A percentile compares a stretch with the other conserved stretches of the same genome.
These are phyloP conservation scores for Cyprinella venusta DNA, from an alignment of 2,797 vertebrate species.

Conservation along the genomic window DNA sequence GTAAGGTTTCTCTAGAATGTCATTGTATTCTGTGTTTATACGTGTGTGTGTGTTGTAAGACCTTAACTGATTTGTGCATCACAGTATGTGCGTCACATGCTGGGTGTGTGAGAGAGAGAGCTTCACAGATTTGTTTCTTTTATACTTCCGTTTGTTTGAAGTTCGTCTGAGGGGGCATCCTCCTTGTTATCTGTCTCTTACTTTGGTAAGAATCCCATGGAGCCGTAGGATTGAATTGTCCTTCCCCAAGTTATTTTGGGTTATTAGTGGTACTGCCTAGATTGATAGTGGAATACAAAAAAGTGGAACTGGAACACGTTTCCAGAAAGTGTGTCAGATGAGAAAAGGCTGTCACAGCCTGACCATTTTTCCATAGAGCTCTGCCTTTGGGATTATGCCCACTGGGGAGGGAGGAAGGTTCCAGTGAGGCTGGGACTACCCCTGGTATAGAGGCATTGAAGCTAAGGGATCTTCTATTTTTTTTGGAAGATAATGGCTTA, in stretches of 20 bases:
- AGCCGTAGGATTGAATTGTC: too few species aligned
- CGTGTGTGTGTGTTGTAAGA: not conserved
- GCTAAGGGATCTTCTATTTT: not conserved
- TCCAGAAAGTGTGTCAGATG: not conserved
- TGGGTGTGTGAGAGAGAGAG: not conserved
- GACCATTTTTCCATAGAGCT: not conserved
- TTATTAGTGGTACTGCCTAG: not conserved
- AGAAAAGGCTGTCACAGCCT: not conserved
- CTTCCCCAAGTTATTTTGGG: too few species aligned
- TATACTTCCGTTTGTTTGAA: not conserved
- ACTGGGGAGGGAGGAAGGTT: not conserved
- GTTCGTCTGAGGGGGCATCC: too few species aligned
- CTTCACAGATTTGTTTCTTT: not conserved
- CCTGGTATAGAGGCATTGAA: not conserved
- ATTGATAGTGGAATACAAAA: not conserved
- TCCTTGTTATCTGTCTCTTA: too few species aligned
- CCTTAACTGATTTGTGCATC: not conserved
- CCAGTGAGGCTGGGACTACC: not conserved
- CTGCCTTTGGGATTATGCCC: not conserved
- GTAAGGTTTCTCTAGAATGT: not conserved
- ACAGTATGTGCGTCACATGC: not conserved
- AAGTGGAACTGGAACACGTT: not conserved
- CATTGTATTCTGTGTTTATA: not conserved
- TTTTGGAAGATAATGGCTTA: not conserved
- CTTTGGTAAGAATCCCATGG: too few species aligned